Base-by-base conservation (phyloP, 2,113 vertebrate genomes). In the Trichomycterus rosablanca region DNA sequence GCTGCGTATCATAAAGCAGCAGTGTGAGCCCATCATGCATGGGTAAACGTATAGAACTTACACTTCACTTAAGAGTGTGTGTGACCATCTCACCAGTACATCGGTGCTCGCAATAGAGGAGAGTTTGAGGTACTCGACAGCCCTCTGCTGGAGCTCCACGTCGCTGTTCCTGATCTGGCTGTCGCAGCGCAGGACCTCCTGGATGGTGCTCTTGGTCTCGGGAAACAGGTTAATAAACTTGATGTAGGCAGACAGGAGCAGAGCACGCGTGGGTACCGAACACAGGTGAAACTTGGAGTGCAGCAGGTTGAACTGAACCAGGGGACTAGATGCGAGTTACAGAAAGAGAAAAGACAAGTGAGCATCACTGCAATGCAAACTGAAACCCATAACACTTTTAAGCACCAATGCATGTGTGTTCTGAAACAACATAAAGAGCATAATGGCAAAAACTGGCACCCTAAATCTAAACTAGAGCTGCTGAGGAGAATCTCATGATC, bases 221-320 rank as follows among this genome's bases (percentile, higher is more conserved):
- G 93, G 93, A 78, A 95, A 94, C 66, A 95, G 87, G 82, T 95
- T 95, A 82, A 95, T 93, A 60, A 95, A 95, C 75, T 95, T 95
- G 84, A 95, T 94, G 75, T 94, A 94, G 68, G 93, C 91, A 0
- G 92, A 94, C 59, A 95, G 85, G 70, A 94, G 88, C 61, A 94
- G 85, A 19, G 93, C 92, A 0, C 92, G 86, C 0, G 91, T 94
- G 1, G 92, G 90, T 48, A 95, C 92, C 0, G 92, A 94, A 73
- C 92, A 95, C 78, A 95, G 78, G 63, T 94, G 93, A 81, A 94
- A 95, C 82, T 95, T 95, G 45, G 92, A 95, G 70, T 94, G 93
- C 46, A 94, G 89, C 39, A 94, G 83, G 60, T 92, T 93, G 81
- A 95, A 95, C 83, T 95, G 93, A 67, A 95, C 92, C 1, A 93